Base-by-base conservation (phyloP, 2,888 invertebrate genomes). In the Brenthis ino region DNA sequence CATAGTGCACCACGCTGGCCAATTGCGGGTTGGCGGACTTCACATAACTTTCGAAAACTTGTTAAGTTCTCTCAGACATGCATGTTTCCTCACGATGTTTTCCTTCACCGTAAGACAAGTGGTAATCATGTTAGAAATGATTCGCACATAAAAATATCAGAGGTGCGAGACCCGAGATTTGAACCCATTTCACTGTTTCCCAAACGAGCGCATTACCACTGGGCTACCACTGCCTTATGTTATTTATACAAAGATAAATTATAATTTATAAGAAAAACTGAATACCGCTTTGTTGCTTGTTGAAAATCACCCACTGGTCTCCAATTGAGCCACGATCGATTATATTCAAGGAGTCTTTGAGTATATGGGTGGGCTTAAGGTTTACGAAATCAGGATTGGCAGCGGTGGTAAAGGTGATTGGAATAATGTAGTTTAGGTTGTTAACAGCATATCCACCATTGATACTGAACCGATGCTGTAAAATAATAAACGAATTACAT, bases 261-360 rank as follows among this genome's bases (percentile, higher is more conserved):
- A 13, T 47, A 12, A 13, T 61, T 37, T 24, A 20, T 43, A 53
- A 16, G n/a, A 37, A 57, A 24, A 65, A n/a, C 3, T 37, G 56
- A 76, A 75, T 80, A 94, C 95, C 95, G 71, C 93, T 94, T 79
- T 94, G 93, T 76, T 95, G 94, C 48, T 93, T 85, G 77, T 95
- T 95, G 65, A 95, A 91, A 54, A 95, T 80, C 5, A 95, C 86
- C 95, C 95, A 95, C 58, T 93, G 86, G 68, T 91, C 85, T 13
- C 87, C 89, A 48, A 73, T 61, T 2, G 82, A 77, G 1, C 82
- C 80, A 3, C 88, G 84, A 72, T 87, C 78, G 53, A 91, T 87
- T 33, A 82, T 75, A 11, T 85, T 81, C 6, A 86, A 77, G 0
- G 82, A 71, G 0, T 85, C 77, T 1, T 72, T 80, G 57, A 91